These are phyloP conservation scores for Geotrypetes seraphini DNA, from an alignment of 2,797 vertebrate species.

Conservation along the genomic window DNA sequence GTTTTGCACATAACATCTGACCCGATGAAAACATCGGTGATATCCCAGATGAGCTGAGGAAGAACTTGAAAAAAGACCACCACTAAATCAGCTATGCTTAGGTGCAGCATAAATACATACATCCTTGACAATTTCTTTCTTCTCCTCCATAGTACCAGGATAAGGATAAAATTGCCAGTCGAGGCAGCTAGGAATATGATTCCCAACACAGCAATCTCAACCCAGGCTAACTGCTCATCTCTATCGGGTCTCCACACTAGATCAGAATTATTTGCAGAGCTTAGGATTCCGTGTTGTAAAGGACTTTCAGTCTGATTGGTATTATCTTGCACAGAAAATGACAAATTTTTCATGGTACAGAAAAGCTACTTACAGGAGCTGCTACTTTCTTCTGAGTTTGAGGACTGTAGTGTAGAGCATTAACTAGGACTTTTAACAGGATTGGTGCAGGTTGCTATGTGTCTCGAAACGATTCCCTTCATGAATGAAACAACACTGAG, in stretches of 20 bases:
- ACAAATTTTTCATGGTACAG: slow-evolving; percentile 40
- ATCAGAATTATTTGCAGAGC: slow-evolving; percentile 31
- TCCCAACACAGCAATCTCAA: slow-evolving; percentile 38
- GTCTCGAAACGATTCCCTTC: slow-evolving; percentile 17
- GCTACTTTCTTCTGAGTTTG: slow-evolving; percentile 10
- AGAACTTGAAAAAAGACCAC: slow-evolving; percentile 50
- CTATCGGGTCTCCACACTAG: slow-evolving; percentile 29
- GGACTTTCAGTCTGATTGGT: slow-evolving; percentile 11
- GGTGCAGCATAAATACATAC: slow-evolving; percentile 50
- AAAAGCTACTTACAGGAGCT: slow-evolving; percentile 15
- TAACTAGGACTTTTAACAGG: slow-evolving; percentile 11
- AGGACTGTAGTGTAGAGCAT: slow-evolving; percentile 8
- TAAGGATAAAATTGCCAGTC: slow-evolving; percentile 39
- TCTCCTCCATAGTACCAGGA: slow-evolving; percentile 38
- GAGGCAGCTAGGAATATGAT: slow-evolving; percentile 38
- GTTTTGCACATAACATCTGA: slow-evolving; percentile 42
- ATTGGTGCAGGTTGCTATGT: slow-evolving; percentile 1
- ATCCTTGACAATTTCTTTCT: slow-evolving; percentile 42
- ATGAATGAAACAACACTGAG: slow-evolving; percentile 5
- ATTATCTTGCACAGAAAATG: slow-evolving; percentile 30
- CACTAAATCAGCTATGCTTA: slow-evolving; percentile 43
- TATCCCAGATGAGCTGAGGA: slow-evolving; percentile 46
- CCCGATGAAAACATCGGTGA: slow-evolving; percentile 44
- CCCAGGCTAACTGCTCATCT: slow-evolving; percentile 35
- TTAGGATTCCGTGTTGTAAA: slow-evolving; percentile 21